Conservation (phyloP, 2,888 invertebrate species). For the Nineta flava region DNA sequence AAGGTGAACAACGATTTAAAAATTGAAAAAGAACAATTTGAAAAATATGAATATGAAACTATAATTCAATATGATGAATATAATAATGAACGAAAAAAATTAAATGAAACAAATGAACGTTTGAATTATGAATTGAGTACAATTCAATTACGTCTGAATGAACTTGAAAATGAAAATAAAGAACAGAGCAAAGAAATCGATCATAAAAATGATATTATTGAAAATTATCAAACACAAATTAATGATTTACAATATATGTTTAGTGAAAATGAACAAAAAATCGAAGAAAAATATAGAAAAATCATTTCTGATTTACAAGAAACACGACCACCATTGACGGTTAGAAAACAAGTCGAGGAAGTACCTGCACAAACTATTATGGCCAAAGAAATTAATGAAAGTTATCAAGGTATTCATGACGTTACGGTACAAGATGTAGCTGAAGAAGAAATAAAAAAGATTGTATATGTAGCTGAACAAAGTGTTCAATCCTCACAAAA, state of each 20-base stretch:
- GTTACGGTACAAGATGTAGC: no score
- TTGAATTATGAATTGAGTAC: conserved; percentile 8
- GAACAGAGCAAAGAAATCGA: background rate
- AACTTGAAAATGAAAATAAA: conserved; percentile 2
- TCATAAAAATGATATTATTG: background rate
- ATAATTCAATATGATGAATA: conserved; percentile 26
- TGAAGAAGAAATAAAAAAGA: no score
- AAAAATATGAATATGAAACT: conserved; percentile 33
- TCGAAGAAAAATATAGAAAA: background rate
- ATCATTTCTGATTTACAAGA: no score
- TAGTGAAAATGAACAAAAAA: background rate
- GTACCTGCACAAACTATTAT: no score
- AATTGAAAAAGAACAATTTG: conserved; percentile 28
- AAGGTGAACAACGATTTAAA: conserved; percentile 27
- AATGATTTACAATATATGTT: background rate
- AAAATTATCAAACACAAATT: background rate
- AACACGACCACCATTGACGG: no score
- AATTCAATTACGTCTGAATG: background rate
- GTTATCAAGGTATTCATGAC: no score
- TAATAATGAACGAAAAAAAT: conserved; percentile 21
- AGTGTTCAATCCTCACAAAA: no score
- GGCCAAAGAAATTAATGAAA: no score
- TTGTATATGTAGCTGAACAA: no score
- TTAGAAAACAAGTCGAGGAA: no score
- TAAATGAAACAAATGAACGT: conserved; percentile 24